A percentile compares a stretch with the other conserved stretches of the same genome.
Evolutionary conservation across 1,140 invertebrate species (phyloP).

Genomic region (Hetaerina americana): DNA sequence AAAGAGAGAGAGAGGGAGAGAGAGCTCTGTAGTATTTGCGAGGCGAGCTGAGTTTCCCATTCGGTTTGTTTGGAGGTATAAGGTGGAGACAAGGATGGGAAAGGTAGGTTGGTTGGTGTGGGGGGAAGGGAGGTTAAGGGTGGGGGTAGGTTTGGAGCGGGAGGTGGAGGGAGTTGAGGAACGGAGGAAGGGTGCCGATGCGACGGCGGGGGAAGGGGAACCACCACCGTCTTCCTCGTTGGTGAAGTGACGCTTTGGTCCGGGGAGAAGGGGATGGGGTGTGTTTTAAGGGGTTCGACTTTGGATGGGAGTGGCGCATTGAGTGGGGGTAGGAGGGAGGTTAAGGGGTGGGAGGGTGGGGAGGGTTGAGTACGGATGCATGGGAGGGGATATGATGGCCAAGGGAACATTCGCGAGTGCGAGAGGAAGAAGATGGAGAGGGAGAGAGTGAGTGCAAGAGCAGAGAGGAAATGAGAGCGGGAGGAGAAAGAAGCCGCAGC

Average conservation of each 20-base stretch:
- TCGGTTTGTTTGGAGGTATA: slow-evolving; percentile 29
- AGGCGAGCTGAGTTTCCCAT: slow-evolving; percentile 20
- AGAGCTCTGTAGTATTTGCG: background rate
- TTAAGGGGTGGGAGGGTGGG: background rate
- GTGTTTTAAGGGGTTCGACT: background rate
- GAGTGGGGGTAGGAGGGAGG: background rate
- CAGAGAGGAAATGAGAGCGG: too few relatives aligned
- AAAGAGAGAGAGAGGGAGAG: slow-evolving; percentile 8
- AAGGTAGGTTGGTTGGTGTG: slow-evolving; percentile 31
- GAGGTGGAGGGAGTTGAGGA: too few relatives aligned
- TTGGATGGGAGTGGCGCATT: background rate
- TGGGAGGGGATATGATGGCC: too few relatives aligned
- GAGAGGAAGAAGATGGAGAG: too few relatives aligned
- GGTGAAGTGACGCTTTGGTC: background rate
- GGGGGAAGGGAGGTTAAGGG: slow-evolving; percentile 28
- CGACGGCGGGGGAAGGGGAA: background rate
- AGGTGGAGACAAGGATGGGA: slow-evolving; percentile 30
- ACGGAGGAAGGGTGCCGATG: slow-evolving; percentile 18
- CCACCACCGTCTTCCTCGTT: background rate
- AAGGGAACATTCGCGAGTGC: too few relatives aligned
- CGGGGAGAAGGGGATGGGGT: background rate
- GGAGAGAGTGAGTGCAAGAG: slow-evolving; percentile 5
- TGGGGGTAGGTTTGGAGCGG: too few relatives aligned
- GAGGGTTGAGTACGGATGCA: too few relatives aligned
- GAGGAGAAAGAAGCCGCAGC: background rate